phyloP scores from a whole-genome alignment of 2,888 invertebrate species.

The Xestia c-nigrum region DNA sequence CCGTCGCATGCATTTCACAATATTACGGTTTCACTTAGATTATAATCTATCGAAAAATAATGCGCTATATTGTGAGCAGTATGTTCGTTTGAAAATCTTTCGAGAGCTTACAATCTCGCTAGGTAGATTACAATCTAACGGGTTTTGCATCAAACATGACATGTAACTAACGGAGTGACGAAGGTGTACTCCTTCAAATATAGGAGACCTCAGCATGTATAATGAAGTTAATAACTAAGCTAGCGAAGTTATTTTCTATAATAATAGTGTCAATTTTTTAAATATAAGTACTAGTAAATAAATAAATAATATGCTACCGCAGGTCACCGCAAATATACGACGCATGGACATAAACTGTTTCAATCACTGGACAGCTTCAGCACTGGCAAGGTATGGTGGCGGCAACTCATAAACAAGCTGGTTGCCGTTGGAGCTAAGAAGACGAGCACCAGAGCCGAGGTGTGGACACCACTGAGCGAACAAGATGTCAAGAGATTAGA shows the following conservation, averaged over 20 bases:
- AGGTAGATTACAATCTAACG: too few relatives aligned
- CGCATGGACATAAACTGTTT: constrained; percentile 83
- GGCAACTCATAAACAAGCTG: constrained; percentile 79
- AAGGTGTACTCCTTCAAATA: background rate
- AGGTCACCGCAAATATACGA: constrained; percentile 83
- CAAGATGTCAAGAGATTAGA: constrained; percentile 69
- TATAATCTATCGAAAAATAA: too few relatives aligned
- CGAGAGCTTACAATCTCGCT: too few relatives aligned
- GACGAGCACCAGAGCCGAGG: constrained; percentile 78
- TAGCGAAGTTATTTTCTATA: background rate
- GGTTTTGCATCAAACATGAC: too few relatives aligned
- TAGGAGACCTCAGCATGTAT: background rate
- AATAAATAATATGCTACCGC: constrained; percentile 17
- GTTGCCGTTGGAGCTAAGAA: constrained; percentile 78
- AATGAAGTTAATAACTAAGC: background rate
- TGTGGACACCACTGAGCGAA: constrained; percentile 73
- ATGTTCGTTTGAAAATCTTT: too few relatives aligned
- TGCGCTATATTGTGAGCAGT: too few relatives aligned
- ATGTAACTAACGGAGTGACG: too few relatives aligned
- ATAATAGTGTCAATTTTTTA: too few relatives aligned
- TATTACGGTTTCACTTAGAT: too few relatives aligned
- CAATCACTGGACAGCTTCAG: constrained; percentile 80
- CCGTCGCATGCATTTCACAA: too few relatives aligned
- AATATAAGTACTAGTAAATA: too few relatives aligned
- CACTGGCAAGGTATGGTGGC: constrained; percentile 84